phyloP scores from a whole-genome alignment of 2,797 vertebrate species.

The Melanotaenia pygmaea region DNA sequence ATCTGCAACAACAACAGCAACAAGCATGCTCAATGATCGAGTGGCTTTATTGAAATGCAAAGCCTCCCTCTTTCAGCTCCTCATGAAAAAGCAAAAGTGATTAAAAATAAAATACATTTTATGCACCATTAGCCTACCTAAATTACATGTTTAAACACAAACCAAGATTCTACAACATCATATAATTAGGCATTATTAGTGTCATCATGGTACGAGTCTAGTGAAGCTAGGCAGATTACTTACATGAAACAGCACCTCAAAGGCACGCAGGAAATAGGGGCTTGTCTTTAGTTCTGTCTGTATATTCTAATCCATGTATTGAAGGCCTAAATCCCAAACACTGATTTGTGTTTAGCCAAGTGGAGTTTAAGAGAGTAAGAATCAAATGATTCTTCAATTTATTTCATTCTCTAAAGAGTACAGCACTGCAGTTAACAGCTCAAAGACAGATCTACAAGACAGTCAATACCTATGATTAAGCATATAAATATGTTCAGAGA shows the following conservation, averaged over 20 bases:
- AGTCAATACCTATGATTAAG: neutral
- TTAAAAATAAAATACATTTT: constrained; percentile 68
- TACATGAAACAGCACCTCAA: constrained; percentile 56
- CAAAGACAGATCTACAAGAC: neutral
- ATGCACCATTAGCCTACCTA: constrained; percentile 67
- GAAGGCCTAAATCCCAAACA: constrained; percentile 57
- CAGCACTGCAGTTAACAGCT: neutral
- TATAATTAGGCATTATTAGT: constrained; percentile 73
- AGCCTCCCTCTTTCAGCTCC: constrained; percentile 60
- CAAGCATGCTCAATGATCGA: constrained; percentile 61
- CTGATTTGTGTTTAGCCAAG: constrained; percentile 40
- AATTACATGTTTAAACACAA: constrained; percentile 76
- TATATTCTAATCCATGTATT: constrained; percentile 50
- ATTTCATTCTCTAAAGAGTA: neutral
- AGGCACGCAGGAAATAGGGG: constrained; percentile 28
- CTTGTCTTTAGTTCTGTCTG: constrained; percentile 24
- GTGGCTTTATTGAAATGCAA: constrained; percentile 78
- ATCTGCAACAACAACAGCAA: constrained; percentile 74
- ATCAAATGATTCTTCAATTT: neutral
- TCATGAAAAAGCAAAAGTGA: constrained; percentile 44
- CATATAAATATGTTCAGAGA: neutral
- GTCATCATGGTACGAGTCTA: constrained; percentile 50
- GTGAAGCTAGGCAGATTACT: constrained; percentile 67
- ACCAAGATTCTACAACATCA: constrained; percentile 64
- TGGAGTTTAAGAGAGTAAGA: neutral